These are phyloP conservation scores for Zeugodacus cucurbitae DNA, from an alignment of 1,140 invertebrate species.

Conservation along the genomic window DNA sequence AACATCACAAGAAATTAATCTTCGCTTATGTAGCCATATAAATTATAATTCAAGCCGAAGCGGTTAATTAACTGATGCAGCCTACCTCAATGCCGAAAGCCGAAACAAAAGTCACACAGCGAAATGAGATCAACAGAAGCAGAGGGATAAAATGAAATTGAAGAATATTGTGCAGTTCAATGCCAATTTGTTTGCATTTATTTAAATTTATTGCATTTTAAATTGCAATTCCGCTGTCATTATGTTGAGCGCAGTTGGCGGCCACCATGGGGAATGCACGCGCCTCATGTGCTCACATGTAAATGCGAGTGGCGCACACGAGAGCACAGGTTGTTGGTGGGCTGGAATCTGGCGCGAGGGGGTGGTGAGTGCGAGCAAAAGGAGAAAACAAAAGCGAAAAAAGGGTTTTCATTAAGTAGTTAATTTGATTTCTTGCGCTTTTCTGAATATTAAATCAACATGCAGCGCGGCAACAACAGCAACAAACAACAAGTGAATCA, in stretches of 20 bases:
- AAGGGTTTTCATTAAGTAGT: slow-evolving; percentile 38
- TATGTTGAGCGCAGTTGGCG: slow-evolving; percentile 11
- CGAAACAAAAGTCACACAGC: neutral
- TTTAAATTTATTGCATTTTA: slow-evolving; percentile 42
- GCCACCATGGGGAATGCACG: neutral
- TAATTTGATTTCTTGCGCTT: slow-evolving; percentile 35
- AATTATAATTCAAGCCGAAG: slow-evolving; percentile 1
- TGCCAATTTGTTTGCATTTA: slow-evolving; percentile 40
- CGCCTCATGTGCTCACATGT: neutral
- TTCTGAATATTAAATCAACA: slow-evolving; percentile 33
- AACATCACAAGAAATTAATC: neutral
- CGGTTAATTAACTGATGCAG: slow-evolving; percentile 24
- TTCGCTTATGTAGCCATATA: neutral
- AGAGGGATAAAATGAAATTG: neutral
- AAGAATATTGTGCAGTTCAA: slow-evolving; percentile 32
- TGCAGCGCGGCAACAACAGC: neutral
- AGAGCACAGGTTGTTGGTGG: neutral
- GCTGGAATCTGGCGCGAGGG: neutral
- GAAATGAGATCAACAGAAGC: neutral
- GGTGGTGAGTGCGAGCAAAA: neutral
- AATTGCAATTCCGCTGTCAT: slow-evolving; percentile 32
- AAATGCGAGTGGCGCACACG: neutral
- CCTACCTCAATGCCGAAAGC: slow-evolving; percentile 7
- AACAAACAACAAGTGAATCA: slow-evolving; percentile 6
- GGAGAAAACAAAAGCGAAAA: neutral